These are phyloP conservation scores for Platorchestia sp. DNA, from an alignment of 1,140 invertebrate genomes.

Conservation along the genomic window DNA sequence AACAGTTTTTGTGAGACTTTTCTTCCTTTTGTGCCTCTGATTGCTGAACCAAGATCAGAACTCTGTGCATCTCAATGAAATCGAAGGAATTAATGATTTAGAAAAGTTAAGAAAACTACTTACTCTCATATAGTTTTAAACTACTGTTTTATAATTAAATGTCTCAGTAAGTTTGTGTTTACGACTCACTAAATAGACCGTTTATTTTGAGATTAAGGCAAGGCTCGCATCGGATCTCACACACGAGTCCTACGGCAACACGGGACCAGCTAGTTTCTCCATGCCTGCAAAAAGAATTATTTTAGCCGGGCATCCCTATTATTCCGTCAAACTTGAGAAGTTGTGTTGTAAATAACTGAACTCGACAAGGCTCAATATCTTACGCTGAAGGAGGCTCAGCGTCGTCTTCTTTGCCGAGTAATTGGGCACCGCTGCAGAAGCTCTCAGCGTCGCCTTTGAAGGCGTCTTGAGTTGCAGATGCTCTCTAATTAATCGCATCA, in stretches of 20 bases:
- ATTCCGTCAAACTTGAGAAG: neutral
- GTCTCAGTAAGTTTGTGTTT: neutral
- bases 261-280: neutral
- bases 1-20: neutral
- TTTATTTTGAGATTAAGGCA: neutral
- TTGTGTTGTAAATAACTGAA: neutral
- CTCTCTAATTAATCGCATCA: slow-evolving; percentile 30
- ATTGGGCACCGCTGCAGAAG: neutral
- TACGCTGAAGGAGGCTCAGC: slow-evolving; percentile 4
- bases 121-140: too few species aligned
- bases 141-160: neutral
- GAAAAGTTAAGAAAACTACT: too few species aligned
- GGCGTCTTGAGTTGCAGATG: slow-evolving; percentile 8
- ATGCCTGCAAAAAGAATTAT: neutral
- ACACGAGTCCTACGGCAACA: neutral
- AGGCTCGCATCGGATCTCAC: neutral
- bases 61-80: too few species aligned
- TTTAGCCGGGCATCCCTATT: neutral
- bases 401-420: neutral
- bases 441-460: slow-evolving; percentile 1
- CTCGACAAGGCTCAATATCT: neutral
- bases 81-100: too few species aligned
- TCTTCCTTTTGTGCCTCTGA: neutral
- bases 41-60: too few species aligned
- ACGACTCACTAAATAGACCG: neutral